These are phyloP conservation scores for Promerops cafer DNA, from an alignment of 2,113 vertebrate genomes.

Conservation along the genomic window DNA sequence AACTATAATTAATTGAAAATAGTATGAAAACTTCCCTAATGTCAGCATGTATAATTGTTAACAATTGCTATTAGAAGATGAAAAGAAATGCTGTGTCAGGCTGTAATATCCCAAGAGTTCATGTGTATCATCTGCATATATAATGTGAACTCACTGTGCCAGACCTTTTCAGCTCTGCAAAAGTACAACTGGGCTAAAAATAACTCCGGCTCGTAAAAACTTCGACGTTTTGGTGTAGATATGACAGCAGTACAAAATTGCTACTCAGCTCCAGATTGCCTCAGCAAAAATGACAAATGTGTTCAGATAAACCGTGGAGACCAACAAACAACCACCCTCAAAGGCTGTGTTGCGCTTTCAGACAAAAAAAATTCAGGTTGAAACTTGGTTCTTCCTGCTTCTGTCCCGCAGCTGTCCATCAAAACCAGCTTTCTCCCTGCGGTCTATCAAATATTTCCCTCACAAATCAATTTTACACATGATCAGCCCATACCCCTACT, in stretches of 20 bases:
- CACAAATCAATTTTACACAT: slow-evolving; percentile 99
- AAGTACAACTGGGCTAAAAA: slow-evolving; percentile 48
- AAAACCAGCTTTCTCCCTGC: slow-evolving; percentile 81
- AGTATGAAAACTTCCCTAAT: slow-evolving; percentile 50
- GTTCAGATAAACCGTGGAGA: slow-evolving; percentile 45
- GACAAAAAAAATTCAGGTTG: slow-evolving; percentile 71
- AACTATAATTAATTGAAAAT: slow-evolving; percentile 56
- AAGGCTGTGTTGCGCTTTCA: slow-evolving; percentile 49
- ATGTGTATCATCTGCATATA: slow-evolving; percentile 53
- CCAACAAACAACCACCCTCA: slow-evolving; percentile 36
- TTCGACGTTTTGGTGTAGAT: background rate
- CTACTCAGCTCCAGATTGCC: background rate
- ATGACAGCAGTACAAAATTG: background rate
- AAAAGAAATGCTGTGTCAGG: slow-evolving; percentile 60
- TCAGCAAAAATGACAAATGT: slow-evolving; percentile 5
- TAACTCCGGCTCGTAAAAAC: background rate
- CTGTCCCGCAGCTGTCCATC: slow-evolving; percentile 84
- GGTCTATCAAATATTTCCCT: slow-evolving; percentile 99
- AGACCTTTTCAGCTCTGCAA: slow-evolving; percentile 34
- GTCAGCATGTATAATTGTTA: slow-evolving; percentile 32
- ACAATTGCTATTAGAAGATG: slow-evolving; percentile 55
- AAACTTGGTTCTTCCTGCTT: slow-evolving; percentile 82
- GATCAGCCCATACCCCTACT: slow-evolving; percentile 99
- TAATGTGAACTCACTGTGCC: slow-evolving; percentile 39
- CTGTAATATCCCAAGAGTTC: slow-evolving; percentile 55